Percentiles rank a stretch among this genome's conserved stretches.
Conservation (phyloP, 2,888 invertebrate species). For the Agriopis leucophaearia region DNA sequence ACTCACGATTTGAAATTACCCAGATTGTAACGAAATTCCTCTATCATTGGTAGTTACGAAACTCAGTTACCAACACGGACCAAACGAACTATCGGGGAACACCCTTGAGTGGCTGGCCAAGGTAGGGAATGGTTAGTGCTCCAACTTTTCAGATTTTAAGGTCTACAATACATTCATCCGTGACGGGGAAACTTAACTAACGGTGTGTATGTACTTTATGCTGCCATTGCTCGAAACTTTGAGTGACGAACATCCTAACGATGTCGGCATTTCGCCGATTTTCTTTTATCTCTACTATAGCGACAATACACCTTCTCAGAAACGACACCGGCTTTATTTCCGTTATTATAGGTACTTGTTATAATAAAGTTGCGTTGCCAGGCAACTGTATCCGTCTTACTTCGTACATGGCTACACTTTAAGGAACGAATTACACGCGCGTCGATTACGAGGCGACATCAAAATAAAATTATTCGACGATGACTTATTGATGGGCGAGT, state of each 20-base stretch:
- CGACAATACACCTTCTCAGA: slow-evolving; percentile 28
- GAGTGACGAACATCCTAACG: slow-evolving; percentile 27
- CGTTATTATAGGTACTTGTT: slow-evolving; percentile 12
- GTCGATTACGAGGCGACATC: slow-evolving; percentile 55
- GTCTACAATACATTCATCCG: background rate
- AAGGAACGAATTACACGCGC: slow-evolving; percentile 54
- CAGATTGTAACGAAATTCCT: no score
- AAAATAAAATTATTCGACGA: slow-evolving; percentile 64
- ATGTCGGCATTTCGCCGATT: slow-evolving; percentile 34
- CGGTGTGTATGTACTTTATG: background rate
- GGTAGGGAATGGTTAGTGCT: no score
- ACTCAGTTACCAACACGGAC: no score
- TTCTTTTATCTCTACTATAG: slow-evolving; percentile 37
- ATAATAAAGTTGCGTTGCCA: slow-evolving; percentile 22
- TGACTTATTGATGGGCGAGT: slow-evolving; percentile 64
- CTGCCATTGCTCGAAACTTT: slow-evolving; percentile 16
- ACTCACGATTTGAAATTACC: no score
- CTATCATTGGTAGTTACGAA: no score
- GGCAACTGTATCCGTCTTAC: slow-evolving; percentile 36
- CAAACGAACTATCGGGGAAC: no score
- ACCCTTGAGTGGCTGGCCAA: no score
- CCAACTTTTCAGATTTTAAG: background rate
- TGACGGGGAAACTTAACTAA: background rate
- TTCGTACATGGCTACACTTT: slow-evolving; percentile 50
- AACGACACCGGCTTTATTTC: slow-evolving; percentile 33